Base-by-base conservation (phyloP, 1,140 invertebrate species). In the Idris sp. region DNA sequence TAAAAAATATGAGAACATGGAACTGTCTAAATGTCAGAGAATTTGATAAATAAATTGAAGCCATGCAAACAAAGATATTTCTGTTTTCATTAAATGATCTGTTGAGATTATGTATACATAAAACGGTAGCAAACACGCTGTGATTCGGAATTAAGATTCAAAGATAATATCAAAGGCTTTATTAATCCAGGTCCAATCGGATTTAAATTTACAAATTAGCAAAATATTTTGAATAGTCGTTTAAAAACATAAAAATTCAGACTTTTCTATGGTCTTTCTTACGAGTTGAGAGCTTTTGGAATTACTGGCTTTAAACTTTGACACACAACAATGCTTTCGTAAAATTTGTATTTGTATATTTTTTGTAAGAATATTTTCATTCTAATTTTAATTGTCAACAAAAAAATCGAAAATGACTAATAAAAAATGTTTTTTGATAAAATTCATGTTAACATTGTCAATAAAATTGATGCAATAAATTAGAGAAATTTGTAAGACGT, bases 61-160 rank as follows among this genome's bases (percentile, higher is more conserved):
- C n/a, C n/a, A n/a, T n/a, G n/a, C n/a, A n/a, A n/a, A n/a, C n/a
- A n/a, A n/a, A n/a, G n/a, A n/a, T n/a, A n/a, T n/a, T 79, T 71
- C 67, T 54, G 53, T 79, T 73, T 73, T 68, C 46, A 49, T 62
- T 36, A 40, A 59, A 51, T 58, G 14, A 59, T 15, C 33, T 36
- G 15, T 35, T 10, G 36, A 51, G 54, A 31, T 19, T 19, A n/a
- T n/a, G 35, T 16, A 58, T 62, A 77, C 81, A 80, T 82, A 81
- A 81, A 75, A 83, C 81, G 43, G 80, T 83, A 82, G 81, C 81
- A 6, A 44, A 38, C 41, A 54, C 43, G 41, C 49, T 40, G 44
- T 65, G 64, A 82, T 81, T 81, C 41, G 59, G 65, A 78, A 79
- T 81, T 79, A 81, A 81, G 79, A 83, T 81, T 81, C 49, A 43